Evolutionary conservation across 2,888 invertebrate genomes (phyloP).

Genomic region (Adineta ricciae): DNA sequence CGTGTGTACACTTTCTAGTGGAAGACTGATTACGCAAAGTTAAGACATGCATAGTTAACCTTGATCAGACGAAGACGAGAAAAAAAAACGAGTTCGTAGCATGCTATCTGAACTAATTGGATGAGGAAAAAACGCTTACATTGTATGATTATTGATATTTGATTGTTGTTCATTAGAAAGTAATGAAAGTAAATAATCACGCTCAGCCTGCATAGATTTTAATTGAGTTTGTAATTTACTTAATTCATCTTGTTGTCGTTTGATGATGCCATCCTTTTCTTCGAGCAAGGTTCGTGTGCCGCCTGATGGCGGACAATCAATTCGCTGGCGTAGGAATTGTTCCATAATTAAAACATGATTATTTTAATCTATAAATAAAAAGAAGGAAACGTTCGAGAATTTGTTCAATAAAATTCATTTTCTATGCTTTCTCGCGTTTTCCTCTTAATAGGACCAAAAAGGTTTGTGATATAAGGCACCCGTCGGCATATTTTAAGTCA

Average conservation of each 20-base stretch:
- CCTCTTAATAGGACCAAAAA: too few relatives aligned
- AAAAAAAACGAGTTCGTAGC: too few relatives aligned
- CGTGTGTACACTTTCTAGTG: not conserved
- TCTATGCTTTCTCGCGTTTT: not conserved
- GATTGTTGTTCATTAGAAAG: constrained; percentile 11
- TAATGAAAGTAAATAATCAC: constrained; percentile 25
- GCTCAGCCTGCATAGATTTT: constrained; percentile 10
- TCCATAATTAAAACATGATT: constrained; percentile 19
- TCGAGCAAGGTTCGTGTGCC: constrained; percentile 26
- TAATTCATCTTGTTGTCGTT: constrained; percentile 25
- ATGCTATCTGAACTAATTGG: not conserved
- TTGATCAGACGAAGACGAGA: not conserved
- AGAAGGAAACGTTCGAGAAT: not conserved
- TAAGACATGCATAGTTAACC: not conserved
- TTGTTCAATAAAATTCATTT: not conserved
- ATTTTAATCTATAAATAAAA: not conserved
- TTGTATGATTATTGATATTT: not conserved
- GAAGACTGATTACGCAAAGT: not conserved
- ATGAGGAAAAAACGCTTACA: not conserved
- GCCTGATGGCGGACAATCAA: constrained; percentile 29
- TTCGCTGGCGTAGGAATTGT: constrained; percentile 25
- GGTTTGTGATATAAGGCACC: not conserved
- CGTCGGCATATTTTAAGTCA: not conserved
- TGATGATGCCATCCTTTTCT: constrained; percentile 26
- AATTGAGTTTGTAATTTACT: constrained; percentile 19